phyloP scores from a whole-genome alignment of 2,888 invertebrate species.

The Lottia gigantea region DNA sequence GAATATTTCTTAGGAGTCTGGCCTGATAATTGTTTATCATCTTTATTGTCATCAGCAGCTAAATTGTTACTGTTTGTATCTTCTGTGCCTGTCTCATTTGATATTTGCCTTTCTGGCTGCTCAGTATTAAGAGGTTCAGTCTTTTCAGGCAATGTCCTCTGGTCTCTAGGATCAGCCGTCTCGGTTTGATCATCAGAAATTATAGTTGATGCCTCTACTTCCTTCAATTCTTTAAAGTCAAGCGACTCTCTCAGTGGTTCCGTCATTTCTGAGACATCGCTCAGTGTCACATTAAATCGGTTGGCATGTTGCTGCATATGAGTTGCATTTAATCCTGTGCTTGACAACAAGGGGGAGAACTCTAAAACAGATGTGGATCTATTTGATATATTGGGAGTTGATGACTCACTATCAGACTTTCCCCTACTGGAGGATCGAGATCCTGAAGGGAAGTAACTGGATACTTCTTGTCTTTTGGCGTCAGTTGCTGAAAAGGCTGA shows the following conservation, averaged over 20 bases:
- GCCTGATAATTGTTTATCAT: not conserved
- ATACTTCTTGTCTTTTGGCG: not conserved
- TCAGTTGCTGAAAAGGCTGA: not conserved
- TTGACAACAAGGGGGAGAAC: conserved; percentile 34
- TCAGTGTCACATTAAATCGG: not conserved
- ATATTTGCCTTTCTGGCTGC: not conserved
- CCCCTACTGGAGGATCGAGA: not conserved
- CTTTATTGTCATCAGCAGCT: not conserved
- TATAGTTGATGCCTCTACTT: not conserved
- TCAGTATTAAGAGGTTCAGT: not conserved
- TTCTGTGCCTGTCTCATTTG: not conserved
- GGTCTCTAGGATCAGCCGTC: not conserved
- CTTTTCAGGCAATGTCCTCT: not conserved
- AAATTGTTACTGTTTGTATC: not conserved
- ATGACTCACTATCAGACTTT: not conserved
- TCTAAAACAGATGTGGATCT: conserved; percentile 18
- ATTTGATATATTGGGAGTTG: not conserved
- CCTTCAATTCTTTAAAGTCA: not conserved
- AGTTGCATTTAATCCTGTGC: conserved; percentile 26
- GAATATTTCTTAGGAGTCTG: not conserved
- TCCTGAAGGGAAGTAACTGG: not conserved
- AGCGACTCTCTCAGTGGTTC: not conserved
- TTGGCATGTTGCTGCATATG: conserved; percentile 14
- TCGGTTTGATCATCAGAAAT: not conserved
- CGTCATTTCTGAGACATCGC: not conserved